A percentile compares a stretch with the other conserved stretches of the same genome.
Conservation (phyloP, 2,888 invertebrate genomes). For the Sycophila texana region DNA sequence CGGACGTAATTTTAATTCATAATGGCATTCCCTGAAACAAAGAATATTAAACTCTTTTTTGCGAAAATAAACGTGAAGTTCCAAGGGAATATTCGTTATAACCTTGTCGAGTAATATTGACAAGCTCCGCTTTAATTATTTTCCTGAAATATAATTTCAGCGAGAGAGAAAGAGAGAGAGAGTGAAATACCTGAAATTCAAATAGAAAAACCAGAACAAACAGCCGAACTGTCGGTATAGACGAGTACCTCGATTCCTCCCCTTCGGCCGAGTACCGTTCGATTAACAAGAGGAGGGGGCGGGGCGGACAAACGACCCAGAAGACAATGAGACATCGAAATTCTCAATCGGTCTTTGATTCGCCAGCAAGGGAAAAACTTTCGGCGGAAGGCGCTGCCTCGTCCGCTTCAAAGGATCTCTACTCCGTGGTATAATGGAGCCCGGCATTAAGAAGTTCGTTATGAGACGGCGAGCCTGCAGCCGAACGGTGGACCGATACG, state of each 20-base stretch:
- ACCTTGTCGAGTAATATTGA: too few relatives aligned
- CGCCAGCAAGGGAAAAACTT: background rate
- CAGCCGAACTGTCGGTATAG: too few relatives aligned
- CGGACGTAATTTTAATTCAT: too few relatives aligned
- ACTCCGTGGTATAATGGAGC: background rate
- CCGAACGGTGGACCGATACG: slow-evolving; percentile 15
- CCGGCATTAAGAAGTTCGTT: background rate
- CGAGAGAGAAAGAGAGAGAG: too few relatives aligned
- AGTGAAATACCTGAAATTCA: too few relatives aligned
- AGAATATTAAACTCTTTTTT: too few relatives aligned
- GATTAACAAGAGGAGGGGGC: background rate
- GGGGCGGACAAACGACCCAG: background rate
- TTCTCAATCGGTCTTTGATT: slow-evolving; percentile 41
- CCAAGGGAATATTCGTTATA: too few relatives aligned
- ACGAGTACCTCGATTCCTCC: background rate
- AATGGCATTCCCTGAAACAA: too few relatives aligned
- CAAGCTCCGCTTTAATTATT: too few relatives aligned
- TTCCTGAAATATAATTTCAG: too few relatives aligned
- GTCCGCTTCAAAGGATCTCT: background rate
- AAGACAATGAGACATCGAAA: slow-evolving; percentile 23
- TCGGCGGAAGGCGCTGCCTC: background rate
- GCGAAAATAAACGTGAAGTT: too few relatives aligned
- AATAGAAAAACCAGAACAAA: too few relatives aligned
- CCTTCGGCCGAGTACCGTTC: background rate
- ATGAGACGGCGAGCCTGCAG: background rate